Conservation (phyloP, 2,888 invertebrate species). For the Mimas tiliae region DNA sequence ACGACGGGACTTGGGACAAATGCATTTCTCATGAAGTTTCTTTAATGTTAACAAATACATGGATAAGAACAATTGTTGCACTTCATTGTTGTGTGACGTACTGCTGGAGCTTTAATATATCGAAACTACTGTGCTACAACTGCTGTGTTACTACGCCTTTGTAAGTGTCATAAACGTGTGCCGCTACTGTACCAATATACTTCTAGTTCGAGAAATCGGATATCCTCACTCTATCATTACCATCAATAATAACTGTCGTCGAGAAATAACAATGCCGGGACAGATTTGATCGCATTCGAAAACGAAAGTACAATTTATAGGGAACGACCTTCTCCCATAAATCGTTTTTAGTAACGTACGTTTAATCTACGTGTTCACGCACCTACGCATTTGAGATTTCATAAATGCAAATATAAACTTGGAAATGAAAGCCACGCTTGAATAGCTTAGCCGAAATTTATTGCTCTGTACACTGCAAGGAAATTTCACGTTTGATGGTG, state of each 20-base stretch:
- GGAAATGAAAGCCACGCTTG: constrained; percentile 16
- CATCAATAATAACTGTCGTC: constrained; percentile 39
- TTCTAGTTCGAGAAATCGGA: neutral
- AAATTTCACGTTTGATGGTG: neutral
- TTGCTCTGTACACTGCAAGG: neutral
- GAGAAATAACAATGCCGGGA: constrained; percentile 37
- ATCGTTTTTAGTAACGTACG: constrained; percentile 30
- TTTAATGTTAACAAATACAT: no score
- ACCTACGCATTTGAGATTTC: constrained; percentile 41
- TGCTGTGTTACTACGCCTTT: no score
- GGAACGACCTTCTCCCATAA: constrained; percentile 32
- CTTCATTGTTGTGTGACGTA: no score
- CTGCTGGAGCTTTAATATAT: no score
- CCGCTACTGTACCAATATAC: neutral
- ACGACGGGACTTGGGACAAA: no score
- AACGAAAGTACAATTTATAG: constrained; percentile 48
- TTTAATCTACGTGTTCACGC: constrained; percentile 35
- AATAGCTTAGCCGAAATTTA: constrained; percentile 24
- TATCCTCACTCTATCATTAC: constrained; percentile 29
- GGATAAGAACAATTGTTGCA: no score
- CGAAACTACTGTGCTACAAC: no score
- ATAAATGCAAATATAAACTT: constrained; percentile 26
- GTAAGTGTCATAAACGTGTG: no score
- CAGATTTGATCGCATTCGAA: constrained; percentile 38
- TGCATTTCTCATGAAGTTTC: no score